phyloP scores from a whole-genome alignment of 1,140 invertebrate genomes.

The Hyles euphorbiae region DNA sequence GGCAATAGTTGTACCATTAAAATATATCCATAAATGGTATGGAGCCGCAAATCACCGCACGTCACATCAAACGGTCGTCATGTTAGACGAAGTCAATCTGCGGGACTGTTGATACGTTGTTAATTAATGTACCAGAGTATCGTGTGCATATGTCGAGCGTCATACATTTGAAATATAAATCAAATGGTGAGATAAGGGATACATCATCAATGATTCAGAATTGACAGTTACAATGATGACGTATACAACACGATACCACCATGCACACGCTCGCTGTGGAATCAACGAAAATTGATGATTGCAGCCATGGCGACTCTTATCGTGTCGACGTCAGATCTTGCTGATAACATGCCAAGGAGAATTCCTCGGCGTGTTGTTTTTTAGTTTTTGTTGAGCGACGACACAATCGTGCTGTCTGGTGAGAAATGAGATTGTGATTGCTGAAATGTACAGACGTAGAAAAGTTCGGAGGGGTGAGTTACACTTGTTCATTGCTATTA shows the following conservation, averaged over 20 bases:
- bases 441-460: not conserved
- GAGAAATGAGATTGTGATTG: constrained; percentile 8
- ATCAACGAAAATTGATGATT: constrained; percentile 3
- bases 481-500: not conserved
- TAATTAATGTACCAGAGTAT: no score
- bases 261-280: constrained; percentile 1
- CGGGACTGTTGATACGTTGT: no score
- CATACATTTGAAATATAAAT: no score
- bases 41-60: no score
- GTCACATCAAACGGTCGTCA: no score
- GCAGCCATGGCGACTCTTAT: constrained; percentile 9
- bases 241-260: not conserved
- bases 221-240: no score
- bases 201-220: no score
- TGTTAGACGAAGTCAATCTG: no score
- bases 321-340: constrained; percentile 4
- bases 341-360: constrained; percentile 2
- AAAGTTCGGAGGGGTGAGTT: constrained; percentile 6
- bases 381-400: not conserved
- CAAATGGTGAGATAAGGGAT: no score
- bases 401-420: constrained; percentile 1
- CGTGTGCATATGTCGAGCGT: no score
- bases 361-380: constrained; percentile 5
- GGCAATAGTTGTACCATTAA: no score
- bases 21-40: no score